Base-by-base conservation (phyloP, 2,888 invertebrate genomes). In the Autographa gamma region DNA sequence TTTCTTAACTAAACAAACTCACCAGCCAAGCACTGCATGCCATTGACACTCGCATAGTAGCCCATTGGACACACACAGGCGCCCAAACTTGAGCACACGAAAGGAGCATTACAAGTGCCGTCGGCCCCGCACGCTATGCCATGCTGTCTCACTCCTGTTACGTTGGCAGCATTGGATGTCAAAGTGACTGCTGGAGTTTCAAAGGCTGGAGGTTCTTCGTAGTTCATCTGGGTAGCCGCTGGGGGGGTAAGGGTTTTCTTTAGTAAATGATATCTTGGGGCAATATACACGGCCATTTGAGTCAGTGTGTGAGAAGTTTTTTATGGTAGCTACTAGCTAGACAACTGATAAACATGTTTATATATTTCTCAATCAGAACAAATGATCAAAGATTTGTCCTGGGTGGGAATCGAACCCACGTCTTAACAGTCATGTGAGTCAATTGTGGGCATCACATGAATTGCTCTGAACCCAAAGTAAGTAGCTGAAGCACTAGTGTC, bases 41-140 rank as follows among this genome's bases (percentile, higher is more conserved):
- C 87, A 52, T 86, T 78, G 0, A 67, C 74, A 66, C 79, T 88
- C 0, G 84, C 80, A 34, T 93, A 95, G 65, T 92, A 95, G 0
- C 96, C 95, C 0, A 82, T 4, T 0, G 93, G 92, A 54, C 96
- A 96, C 0, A 93, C 75, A 38, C 96, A 96, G 0, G 81, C 77
- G 0, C 91, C 92, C 0, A 87, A 85, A 0, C 54, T 7, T 0
- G 90, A 89, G 63, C 96, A 96, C 0, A 85, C 76, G 9, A 92
- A 91, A 0, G 92, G 91, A 0, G 66, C 74, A 0, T 72, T 38
- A 43, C 96, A 95, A 0, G 74, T 69, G 2, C 25, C 73, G 2
- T 4, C 32, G 0, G 31, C 16, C 2, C 69, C 71, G 59, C 95
- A 95, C 0, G 65, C 62, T 0, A 52, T 79, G 2, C 90, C 89